Conservation (phyloP, 1,140 invertebrate genomes). For the Scylla paramamosain region DNA sequence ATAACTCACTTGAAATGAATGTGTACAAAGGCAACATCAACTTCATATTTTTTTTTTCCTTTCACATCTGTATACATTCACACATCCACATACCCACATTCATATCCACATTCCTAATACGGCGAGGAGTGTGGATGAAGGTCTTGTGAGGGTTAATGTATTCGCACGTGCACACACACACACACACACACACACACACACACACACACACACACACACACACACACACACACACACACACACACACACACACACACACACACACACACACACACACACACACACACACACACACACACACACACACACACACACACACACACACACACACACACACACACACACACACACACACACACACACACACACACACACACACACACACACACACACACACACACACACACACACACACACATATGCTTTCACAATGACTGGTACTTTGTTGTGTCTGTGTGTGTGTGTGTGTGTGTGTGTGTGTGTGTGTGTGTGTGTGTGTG, state of each 20-base stretch:
- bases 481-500: slow-evolving; percentile 20
- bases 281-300: too few species aligned
- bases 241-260: too few species aligned
- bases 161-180: neutral
- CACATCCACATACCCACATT: neutral
- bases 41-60: neutral
- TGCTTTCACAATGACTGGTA: neutral
- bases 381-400: neutral
- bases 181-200: slow-evolving; percentile 20
- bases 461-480: slow-evolving; percentile 20
- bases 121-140: neutral
- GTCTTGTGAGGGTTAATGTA: neutral
- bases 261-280: too few species aligned
- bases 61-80: neutral
- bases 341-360: slow-evolving; percentile 1
- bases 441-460: neutral
- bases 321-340: slow-evolving; percentile 20
- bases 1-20: too few species aligned
- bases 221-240: too few species aligned
- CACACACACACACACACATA: neutral
- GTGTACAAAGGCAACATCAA: neutral
- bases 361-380: neutral
- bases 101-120: neutral
- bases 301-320: too few species aligned
- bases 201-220: neutral